Conservation (phyloP, 2,113 vertebrate species). For the Gobio gobio region DNA sequence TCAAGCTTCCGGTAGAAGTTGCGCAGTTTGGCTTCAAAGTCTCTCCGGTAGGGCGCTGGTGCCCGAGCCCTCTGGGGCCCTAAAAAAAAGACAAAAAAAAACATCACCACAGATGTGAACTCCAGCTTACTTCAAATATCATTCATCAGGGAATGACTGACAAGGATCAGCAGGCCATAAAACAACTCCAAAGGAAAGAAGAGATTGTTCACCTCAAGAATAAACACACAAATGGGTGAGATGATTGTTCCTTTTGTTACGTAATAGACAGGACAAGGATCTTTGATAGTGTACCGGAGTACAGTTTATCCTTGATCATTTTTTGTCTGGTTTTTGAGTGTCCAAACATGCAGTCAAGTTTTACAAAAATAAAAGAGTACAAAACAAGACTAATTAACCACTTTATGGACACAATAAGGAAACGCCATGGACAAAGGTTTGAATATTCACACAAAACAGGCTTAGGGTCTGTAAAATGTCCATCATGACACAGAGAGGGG, state of each 20-base stretch:
- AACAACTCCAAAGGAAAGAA: background rate
- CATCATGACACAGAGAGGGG: background rate
- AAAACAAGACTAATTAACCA: background rate
- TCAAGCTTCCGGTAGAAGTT: conserved; percentile 92
- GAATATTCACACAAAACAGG: conserved; percentile 6
- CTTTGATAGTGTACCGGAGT: background rate
- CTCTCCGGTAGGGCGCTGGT: conserved; percentile 88
- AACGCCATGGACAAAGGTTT: background rate
- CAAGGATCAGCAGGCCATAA: conserved; percentile 3
- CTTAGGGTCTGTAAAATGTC: background rate
- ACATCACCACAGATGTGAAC: background rate
- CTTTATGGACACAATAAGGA: background rate
- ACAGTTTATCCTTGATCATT: background rate
- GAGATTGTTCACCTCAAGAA: conserved; percentile 3
- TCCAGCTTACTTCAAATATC: background rate
- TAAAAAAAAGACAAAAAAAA: conserved; percentile 58
- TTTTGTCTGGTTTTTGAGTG: background rate
- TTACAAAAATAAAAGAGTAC: background rate
- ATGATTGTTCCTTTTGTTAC: background rate
- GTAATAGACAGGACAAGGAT: background rate
- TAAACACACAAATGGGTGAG: background rate
- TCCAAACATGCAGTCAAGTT: conserved; percentile 10
- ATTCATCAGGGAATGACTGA: background rate
- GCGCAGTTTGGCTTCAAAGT: conserved; percentile 90
- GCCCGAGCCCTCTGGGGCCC: conserved; percentile 87